A percentile compares a stretch with the other conserved stretches of the same genome.
Evolutionary conservation across 37 sponge, comb jelly and placozoan species (phyloP).

Genomic region (Bolinopsis microptera): DNA sequence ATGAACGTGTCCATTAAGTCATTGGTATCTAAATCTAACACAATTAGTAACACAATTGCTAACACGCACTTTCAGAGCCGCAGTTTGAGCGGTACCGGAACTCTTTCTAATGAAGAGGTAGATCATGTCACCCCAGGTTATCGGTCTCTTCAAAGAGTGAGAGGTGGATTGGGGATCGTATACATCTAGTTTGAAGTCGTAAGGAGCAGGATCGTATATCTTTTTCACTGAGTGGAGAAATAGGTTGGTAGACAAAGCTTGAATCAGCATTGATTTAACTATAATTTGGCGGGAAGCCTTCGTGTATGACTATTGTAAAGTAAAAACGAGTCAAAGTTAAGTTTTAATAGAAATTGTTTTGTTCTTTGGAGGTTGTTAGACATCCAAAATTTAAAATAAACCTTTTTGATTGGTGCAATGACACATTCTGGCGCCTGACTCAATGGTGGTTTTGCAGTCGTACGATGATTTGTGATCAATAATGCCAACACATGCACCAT

Average conservation of each 20-base stretch:
- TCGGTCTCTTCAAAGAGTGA: not conserved
- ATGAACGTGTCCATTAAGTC: too few relatives aligned
- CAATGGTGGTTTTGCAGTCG: not conserved
- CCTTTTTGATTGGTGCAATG: not conserved
- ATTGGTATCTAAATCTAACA: too few relatives aligned
- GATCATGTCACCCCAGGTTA: conserved; percentile 4
- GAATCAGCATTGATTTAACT: too few relatives aligned
- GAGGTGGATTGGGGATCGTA: not conserved
- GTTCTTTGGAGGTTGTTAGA: too few relatives aligned
- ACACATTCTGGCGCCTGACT: not conserved
- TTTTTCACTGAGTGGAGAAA: not conserved
- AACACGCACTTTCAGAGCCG: too few relatives aligned
- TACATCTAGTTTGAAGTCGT: not conserved
- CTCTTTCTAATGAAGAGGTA: not conserved
- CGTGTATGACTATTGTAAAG: too few relatives aligned
- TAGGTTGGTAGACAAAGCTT: too few relatives aligned
- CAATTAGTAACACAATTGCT: too few relatives aligned
- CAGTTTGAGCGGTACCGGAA: not conserved
- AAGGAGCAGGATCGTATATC: not conserved
- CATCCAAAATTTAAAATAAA: not conserved
- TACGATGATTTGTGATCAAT: not conserved
- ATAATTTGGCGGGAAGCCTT: too few relatives aligned
- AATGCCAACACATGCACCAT: not conserved
- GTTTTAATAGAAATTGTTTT: too few relatives aligned
- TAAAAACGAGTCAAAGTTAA: too few relatives aligned